Evolutionary conservation across 2,113 vertebrate genomes (phyloP), one percentile per base, ranked within the genome.

Genomic region (Bufo bufo): DNA sequence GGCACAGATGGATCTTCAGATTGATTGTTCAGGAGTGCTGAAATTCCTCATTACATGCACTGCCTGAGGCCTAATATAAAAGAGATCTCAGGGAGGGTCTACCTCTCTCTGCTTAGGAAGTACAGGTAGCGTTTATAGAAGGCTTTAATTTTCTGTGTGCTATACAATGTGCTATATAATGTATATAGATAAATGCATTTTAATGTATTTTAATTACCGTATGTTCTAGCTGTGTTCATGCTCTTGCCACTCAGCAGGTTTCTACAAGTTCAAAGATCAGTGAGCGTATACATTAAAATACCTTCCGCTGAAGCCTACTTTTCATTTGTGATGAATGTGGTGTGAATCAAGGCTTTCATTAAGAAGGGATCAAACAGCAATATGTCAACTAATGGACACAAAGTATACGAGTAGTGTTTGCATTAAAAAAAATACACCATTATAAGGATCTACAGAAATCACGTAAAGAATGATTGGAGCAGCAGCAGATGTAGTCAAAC

Each of bases 1-100:
- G 75, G 71, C 43, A 75, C 84, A 85, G 69, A 85, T 85, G 84
- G 84, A 75, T 85, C 72, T 49, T 77, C 71, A 85, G 23, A 75
- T 74, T 85, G 69, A 85, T 85, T 85, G 71, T 85, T 85, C 69
- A 85, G 71, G 71, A 75, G 71, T n/a, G 84, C 84, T 59, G 71
- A 75, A 85, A 74, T 77, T 61, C 71, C 54, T 77, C 69, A 85
- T 85, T 85, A 85, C 52, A 77, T 59, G 84, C 54, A 49, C 84
- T 85, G 84, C 84, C 83, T 71, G 52, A 72, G 52, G 83, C n/a
- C 54, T 85, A 20, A 61, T 75, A 77, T 59, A 85, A 77, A 85
- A 58, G 33, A 45, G 54, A 49, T 72, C 43, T 77, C 14, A 63
- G 56, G 43, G 56, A 85, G 69, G 47, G 84, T 47, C 84, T 77